Base-by-base conservation (phyloP, 2,888 invertebrate species). In the Amaurobius ferox region DNA sequence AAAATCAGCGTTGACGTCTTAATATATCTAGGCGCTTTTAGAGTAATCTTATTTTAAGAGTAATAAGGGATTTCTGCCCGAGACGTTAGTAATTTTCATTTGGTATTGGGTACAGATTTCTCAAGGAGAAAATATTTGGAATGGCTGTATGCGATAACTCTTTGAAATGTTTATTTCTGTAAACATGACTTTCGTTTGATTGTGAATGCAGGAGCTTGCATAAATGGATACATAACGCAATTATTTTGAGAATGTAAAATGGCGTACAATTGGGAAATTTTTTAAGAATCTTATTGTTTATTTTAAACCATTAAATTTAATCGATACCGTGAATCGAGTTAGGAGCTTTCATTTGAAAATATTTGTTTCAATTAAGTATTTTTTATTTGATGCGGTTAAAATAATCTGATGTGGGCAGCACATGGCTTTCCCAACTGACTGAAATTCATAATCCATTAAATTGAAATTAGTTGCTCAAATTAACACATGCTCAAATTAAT, bases 1-100 rank as follows among this genome's bases (percentile, higher is more conserved):
- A 55, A 55, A 55, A 55, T 55, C 55, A 55, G 55, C 55, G 55
- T 55, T 55, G 55, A 55, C 55, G 55, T 55, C 55, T 55, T 55
- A 55, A 55, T 55, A 55, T 55, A 55, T 55, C 55, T 55, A 55
- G 55, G 23, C 55, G 55, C 55, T 55, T 55, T 55, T 55, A 55
- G 55, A 55, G 55, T 55, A 55, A 55, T 55, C 55, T 55, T 55
- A 55, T 55, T 55, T 55, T 55, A 55, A 55, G 55, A 55, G 55
- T 55, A 55, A 55, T 55, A 55, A n/a, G 55, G 55, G 23, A 55
- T 55, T 55, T 11, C 55, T 55, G 23, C 55, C 23, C 23, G 55
- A 55, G 55, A 55, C 11, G 55, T 11, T 55, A 55, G 55, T 55
- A n/a, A 55, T 55, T 23, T 55, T 55, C 55, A 55, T 55, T 55